Percentiles rank a stretch among this genome's conserved stretches.
Conservation (phyloP, 2,113 vertebrate species). For the Drymodes brunneopygia region DNA sequence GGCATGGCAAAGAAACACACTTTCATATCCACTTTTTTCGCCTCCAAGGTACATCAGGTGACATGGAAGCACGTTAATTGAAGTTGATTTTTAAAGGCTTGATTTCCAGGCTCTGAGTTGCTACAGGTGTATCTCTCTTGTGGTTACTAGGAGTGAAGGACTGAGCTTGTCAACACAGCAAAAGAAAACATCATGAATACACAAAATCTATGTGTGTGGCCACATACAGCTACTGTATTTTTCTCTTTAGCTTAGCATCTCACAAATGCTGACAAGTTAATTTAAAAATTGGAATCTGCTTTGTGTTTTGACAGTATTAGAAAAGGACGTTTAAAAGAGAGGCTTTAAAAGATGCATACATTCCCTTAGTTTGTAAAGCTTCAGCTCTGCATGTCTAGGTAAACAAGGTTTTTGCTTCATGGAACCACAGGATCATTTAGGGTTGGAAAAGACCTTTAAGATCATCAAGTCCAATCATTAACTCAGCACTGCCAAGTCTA, state of each 20-base stretch:
- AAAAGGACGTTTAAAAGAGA: neutral
- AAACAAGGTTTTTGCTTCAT: neutral
- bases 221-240: conserved; percentile 14
- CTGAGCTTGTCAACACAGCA: neutral
- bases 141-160: neutral
- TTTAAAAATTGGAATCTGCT: neutral
- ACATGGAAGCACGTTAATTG: neutral
- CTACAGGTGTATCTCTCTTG: conserved; percentile 58
- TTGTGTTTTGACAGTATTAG: conserved; percentile 5
- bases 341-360: neutral
- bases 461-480: neutral
- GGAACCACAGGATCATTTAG: neutral
- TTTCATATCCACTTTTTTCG: conserved; percentile 49
- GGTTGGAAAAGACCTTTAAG: neutral
- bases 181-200: conserved; percentile 30
- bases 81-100: conserved; percentile 49
- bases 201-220: neutral
- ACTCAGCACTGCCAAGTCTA: neutral
- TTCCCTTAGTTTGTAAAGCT: neutral
- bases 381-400: neutral
- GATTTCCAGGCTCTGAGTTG: conserved; percentile 47
- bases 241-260: neutral
- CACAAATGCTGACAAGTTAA: neutral
- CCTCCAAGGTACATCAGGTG: conserved; percentile 47
- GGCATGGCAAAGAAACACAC: conserved; percentile 62